Evolutionary conservation across 2,113 vertebrate species (phyloP), one percentile per base, ranked within the genome.

Genomic region (Ophiodon elongatus): DNA sequence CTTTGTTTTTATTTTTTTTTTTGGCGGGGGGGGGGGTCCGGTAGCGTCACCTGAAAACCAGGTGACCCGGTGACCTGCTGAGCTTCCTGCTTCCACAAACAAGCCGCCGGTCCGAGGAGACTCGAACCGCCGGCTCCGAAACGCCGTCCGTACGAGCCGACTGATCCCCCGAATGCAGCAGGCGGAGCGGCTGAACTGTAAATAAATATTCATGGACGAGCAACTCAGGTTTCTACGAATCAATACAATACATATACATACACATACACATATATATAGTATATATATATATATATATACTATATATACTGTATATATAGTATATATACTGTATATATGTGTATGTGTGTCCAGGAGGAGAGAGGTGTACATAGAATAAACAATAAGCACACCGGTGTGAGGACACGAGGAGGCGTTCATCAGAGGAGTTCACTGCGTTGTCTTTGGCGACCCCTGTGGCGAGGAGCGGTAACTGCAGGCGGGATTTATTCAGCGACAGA

Each of bases 151-250:
- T 27, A 41, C 17, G 45, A 67, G 77, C 66, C 29, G 66, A 57
- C 56, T n/a, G 60, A 68, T 71, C 45, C 41, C 76, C 65, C 23
- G 67, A 15, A 2, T 8, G 64, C 82, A 43, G 52, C 67, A 29
- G 27, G 64, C 57, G 2, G n/a, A n/a, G 15, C 52, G 76, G 70
- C 84, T 54, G 76, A 78, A 83, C 80, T 89, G 89, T 90, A 89
- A 89, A 90, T 80, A 84, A 25, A n/a, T 62, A 62, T 25, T 31
- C 13, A 70, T 31, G 54, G 62, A 37, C 7, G 56, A 83, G 80
- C 86, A 92, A 91, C 94, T 95, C 94, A 93, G 94, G 94, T 93
- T 90, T 91, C 87, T 90, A 87, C 1, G 3, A 82, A 91, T 87
- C 79, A 82, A 87, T 73, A 80, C 56, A 57, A 90, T 90, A 87